Percentiles rank a stretch among this genome's conserved stretches.
Evolutionary conservation across 2,888 invertebrate species (phyloP).

Genomic region (Embidobia sp.): DNA sequence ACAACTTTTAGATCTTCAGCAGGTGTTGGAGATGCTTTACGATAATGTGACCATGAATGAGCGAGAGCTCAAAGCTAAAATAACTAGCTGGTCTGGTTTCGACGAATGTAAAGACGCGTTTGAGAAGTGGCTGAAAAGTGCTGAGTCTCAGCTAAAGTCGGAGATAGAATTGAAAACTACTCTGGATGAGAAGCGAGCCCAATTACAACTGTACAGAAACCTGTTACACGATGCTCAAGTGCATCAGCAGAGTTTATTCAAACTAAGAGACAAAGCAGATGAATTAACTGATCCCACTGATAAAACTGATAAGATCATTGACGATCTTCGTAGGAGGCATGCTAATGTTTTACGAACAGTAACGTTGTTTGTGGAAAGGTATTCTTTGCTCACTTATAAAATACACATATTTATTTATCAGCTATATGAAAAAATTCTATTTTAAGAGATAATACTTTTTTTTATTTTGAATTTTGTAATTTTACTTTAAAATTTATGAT

Average conservation of each 20-base stretch:
- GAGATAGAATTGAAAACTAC: slow-evolving; percentile 92
- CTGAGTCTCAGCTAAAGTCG: slow-evolving; percentile 88
- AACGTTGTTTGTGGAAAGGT: slow-evolving; percentile 89
- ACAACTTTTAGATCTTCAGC: slow-evolving; percentile 92
- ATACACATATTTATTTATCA: slow-evolving; percentile 2
- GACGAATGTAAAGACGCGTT: slow-evolving; percentile 92
- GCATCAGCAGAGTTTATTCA: slow-evolving; percentile 92
- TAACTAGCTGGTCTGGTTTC: slow-evolving; percentile 94
- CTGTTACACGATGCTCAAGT: slow-evolving; percentile 91
- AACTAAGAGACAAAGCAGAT: slow-evolving; percentile 90
- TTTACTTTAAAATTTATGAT: too few relatives aligned
- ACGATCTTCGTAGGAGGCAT: slow-evolving; percentile 88
- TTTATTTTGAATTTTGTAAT: too few relatives aligned
- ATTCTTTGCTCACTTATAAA: neutral
- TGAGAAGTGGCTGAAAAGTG: slow-evolving; percentile 89
- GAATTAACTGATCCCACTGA: slow-evolving; percentile 90
- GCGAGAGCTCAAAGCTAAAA: slow-evolving; percentile 90
- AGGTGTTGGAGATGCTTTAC: slow-evolving; percentile 90
- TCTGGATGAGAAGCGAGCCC: slow-evolving; percentile 94
- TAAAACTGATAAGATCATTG: slow-evolving; percentile 88
- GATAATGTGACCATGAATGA: slow-evolving; percentile 90
- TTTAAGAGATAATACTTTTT: too few relatives aligned
- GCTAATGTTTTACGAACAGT: slow-evolving; percentile 87
- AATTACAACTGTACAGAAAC: slow-evolving; percentile 91
- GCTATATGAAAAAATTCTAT: too few relatives aligned